Evolutionary conservation across 1,140 invertebrate species (phyloP), one percentile per base, ranked within the genome.

Genomic region (Apocrypta bakeri): DNA sequence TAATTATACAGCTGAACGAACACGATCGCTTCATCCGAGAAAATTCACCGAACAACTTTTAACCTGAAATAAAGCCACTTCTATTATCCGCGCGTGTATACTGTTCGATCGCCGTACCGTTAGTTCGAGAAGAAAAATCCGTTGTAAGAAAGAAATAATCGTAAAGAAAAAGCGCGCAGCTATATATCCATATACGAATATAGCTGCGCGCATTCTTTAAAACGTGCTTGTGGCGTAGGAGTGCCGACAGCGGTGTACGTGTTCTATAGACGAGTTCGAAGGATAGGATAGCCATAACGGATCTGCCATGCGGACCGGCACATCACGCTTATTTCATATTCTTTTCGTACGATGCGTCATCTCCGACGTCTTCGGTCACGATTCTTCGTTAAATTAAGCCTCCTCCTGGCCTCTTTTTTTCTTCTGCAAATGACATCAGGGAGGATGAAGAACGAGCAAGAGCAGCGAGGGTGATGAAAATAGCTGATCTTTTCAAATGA

Each of bases 341-440:
- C 84, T 82, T 85, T 85, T 85, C 27, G 79, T 78, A 68, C 71
- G 75, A 85, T 84, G 82, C 82, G 84, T 85, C 84, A 84, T 85
- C 79, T 72, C 12, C 37, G 25, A 31, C 2, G 4, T 12, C 71
- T 24, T 27, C 63, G 72, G 82, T 83, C 82, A 83, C 76, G 82
- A 79, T 79, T 79, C 69, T 25, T 33, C 76, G 66, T 79, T 83
- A 76, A 75, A 74, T 79, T 79, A 66, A 78, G 42, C 6, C 48
- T 25, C 77, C 68, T 69, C 68, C 63, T 66, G n/a, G n/a, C 61
- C 12, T 6, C 63, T 21, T 25, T 56, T 64, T 71, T 9, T 69
- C 17, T 40, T 1, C 79, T 24, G 4, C 64, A 12, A 0, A 17
- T 17, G 27, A 9, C 29, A 4, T n/a, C 69, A 14, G 12, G 1